Evolutionary conservation across 2,888 invertebrate genomes (phyloP), one percentile per base, ranked within the genome.

Genomic region (Eupithecia pulchellata): DNA sequence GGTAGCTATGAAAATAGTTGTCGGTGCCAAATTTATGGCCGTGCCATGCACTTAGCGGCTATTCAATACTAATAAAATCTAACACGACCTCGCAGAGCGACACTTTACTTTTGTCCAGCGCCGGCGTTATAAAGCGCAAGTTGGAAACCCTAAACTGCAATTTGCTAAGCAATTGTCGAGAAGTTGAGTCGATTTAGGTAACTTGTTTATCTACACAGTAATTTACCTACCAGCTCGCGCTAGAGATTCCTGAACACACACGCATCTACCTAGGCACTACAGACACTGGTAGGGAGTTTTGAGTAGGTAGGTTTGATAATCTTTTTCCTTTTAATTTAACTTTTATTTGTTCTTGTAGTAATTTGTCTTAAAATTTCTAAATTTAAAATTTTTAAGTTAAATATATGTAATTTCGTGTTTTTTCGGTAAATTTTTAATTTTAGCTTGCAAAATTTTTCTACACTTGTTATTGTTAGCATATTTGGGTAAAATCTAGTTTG

Each of bases 101-200:
- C 29, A 57, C 57, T 29, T 57, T 57, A 29, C 57, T 29, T 13
- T 8, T 17, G 29, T 27, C 57, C 17, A 13, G 57, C 57, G 14
- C 29, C 57, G 27, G 57, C 57, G 14, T 17, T 29, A 4, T 29
- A 27, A 57, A 29, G 29, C 29, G 6, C 29, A 57, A 57, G 27
- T 57, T 29, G 52, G 52, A 0, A 52, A 57, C 57, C 29, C 27
- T 29, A 29, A 57, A 29, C 27, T 57, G 57, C 57, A 57, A 29
- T 57, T 27, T 57, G 29, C 57, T 57, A 27, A 55, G 57, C 27
- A 57, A 57, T 29, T 57, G 52, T 52, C 25, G 52, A 25, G 52
- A 52, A 52, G 25, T 52, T 52, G 4, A n/a, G 52, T 52, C 25
- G 52, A 52, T 25, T 52, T 4, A 52, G 52, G 25, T 52, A 52